Evolutionary conservation across 2,888 invertebrate species (phyloP).

Genomic region (Myopa tessellatipennis): DNA sequence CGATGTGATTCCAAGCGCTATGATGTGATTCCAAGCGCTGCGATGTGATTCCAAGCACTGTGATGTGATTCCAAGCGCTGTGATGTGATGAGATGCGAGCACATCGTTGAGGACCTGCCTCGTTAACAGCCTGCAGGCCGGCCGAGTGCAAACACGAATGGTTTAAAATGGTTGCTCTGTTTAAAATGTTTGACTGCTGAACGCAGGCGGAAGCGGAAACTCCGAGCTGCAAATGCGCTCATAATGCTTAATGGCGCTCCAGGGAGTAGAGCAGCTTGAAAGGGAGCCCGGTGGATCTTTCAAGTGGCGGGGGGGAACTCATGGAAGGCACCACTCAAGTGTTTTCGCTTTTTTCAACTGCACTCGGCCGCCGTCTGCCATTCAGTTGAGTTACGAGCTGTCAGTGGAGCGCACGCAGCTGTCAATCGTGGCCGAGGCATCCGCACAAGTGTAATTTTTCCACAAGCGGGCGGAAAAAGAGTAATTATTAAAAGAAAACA

Average conservation of each 20-base stretch:
- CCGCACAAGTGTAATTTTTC: not conserved
- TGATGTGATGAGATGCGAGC: not conserved
- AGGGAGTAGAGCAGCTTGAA: conserved; percentile 6
- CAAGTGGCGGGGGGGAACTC: too few species aligned
- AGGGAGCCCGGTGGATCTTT: too few species aligned
- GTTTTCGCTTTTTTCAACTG: not conserved
- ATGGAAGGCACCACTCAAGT: not conserved
- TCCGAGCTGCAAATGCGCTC: not conserved
- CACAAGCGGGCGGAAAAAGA: not conserved
- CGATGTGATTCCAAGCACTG: not conserved
- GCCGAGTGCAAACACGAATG: not conserved
- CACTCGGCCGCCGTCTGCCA: not conserved
- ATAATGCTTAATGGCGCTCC: conserved; percentile 32
- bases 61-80: conserved; percentile 1
- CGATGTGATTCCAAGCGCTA: not conserved
- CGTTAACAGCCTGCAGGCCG: conserved; percentile 17
- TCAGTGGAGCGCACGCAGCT: conserved; percentile 24
- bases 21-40: not conserved
- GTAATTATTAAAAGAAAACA: not conserved
- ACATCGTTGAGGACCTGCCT: not conserved
- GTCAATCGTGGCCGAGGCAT: not conserved
- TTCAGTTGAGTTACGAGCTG: conserved; percentile 16
- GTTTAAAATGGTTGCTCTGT: not conserved
- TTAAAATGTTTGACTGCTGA: not conserved
- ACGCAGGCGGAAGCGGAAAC: conserved; percentile 21